phyloP scores from a whole-genome alignment of 2,797 vertebrate genomes.

The Cichlasoma orientale region DNA sequence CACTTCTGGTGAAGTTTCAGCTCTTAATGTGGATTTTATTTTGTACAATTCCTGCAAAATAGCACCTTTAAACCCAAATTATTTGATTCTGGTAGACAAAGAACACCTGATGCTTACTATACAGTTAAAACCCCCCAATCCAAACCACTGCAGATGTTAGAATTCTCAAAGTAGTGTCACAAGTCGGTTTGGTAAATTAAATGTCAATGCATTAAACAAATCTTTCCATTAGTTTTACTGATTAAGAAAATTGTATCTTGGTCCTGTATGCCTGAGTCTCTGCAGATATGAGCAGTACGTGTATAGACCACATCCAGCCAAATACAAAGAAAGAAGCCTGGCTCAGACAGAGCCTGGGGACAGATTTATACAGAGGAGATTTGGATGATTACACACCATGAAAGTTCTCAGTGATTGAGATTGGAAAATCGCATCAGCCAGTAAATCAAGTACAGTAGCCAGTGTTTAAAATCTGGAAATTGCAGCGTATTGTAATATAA shows the following conservation, averaged over 20 bases:
- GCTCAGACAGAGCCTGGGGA: slow-evolving; percentile 43
- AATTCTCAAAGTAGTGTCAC: not conserved
- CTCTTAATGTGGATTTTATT: not conserved
- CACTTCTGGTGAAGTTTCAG: not conserved
- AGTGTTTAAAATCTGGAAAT: slow-evolving; percentile 33
- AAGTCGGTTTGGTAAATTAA: not conserved
- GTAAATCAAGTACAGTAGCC: slow-evolving; percentile 55
- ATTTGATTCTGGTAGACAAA: not conserved
- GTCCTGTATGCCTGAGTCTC: not conserved
- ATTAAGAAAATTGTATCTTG: slow-evolving; percentile 2
- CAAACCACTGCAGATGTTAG: not conserved
- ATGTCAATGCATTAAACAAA: not conserved
- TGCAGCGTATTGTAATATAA: slow-evolving; percentile 19
- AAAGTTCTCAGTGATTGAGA: slow-evolving; percentile 56
- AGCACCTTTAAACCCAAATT: not conserved
- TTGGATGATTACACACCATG: slow-evolving; percentile 65
- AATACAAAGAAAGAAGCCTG: slow-evolving; percentile 33
- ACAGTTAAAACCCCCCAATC: not conserved
- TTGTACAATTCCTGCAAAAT: not conserved
- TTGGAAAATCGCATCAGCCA: slow-evolving; percentile 60
- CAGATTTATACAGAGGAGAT: slow-evolving; percentile 66
- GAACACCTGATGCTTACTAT: not conserved
- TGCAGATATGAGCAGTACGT: slow-evolving; percentile 20
- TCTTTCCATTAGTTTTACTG: not conserved
- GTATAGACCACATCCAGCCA: slow-evolving; percentile 28